phyloP scores from a whole-genome alignment of 2,888 invertebrate genomes.

The Pachliopta kotzebuea region DNA sequence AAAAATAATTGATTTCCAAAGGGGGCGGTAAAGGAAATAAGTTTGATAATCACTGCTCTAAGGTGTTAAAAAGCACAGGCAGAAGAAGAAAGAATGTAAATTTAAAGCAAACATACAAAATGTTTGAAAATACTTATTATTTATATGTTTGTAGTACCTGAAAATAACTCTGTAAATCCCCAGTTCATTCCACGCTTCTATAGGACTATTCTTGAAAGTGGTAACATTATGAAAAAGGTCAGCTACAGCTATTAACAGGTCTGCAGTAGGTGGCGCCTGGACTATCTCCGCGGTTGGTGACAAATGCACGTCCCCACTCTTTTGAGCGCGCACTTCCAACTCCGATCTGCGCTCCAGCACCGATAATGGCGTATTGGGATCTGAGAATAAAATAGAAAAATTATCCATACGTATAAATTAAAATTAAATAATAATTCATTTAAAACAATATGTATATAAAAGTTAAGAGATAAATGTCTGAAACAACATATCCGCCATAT shows the following conservation, averaged over 20 bases:
- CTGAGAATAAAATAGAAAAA: constrained; percentile 41
- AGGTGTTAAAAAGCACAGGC: too few species aligned
- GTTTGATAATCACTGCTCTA: too few species aligned
- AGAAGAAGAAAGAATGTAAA: too few species aligned
- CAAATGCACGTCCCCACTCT: constrained; percentile 50
- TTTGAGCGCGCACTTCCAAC: constrained; percentile 64
- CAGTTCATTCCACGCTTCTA: constrained; percentile 61
- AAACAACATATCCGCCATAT: constrained; percentile 14
- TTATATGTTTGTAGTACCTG: constrained; percentile 46
- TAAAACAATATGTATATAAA: constrained; percentile 17
- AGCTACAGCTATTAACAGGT: constrained; percentile 52
- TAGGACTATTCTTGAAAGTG: constrained; percentile 51
- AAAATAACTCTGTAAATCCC: constrained; percentile 66
- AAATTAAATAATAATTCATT: too few species aligned
- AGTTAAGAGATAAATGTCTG: constrained; percentile 17
- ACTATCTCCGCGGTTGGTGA: constrained; percentile 38
- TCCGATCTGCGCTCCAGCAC: constrained; percentile 61
- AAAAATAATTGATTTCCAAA: too few species aligned
- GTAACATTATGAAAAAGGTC: constrained; percentile 58
- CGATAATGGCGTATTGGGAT: constrained; percentile 61
- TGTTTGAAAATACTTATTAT: too few species aligned
- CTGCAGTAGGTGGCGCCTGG: constrained; percentile 56
- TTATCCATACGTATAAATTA: too few species aligned
- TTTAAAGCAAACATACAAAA: too few species aligned
- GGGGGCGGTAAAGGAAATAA: too few species aligned